Evolutionary conservation across 2,113 vertebrate genomes (phyloP).

Genomic region (Gallinago jamesoni): DNA sequence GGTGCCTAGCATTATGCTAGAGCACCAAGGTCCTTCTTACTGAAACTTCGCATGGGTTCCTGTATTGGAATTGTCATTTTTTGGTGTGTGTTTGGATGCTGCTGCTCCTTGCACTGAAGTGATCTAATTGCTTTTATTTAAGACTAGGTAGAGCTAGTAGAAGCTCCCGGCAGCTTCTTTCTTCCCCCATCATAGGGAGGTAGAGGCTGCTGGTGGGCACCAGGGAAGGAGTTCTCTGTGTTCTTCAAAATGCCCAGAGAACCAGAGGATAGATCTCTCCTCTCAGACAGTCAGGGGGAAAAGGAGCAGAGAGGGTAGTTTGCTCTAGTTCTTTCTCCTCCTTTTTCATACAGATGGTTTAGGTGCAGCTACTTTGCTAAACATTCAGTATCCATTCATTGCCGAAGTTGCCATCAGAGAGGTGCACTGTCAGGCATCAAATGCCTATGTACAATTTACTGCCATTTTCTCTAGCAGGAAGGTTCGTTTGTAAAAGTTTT

Average conservation of each 20-base stretch:
- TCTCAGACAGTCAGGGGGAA: not conserved
- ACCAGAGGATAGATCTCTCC: not conserved
- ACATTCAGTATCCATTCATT: not conserved
- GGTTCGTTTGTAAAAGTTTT: not conserved
- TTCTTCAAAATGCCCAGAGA: not conserved
- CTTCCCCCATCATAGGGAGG: not conserved
- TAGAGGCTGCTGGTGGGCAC: not conserved
- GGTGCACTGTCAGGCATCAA: not conserved
- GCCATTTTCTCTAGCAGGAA: not conserved
- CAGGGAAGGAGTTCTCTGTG: not conserved
- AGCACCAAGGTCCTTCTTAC: not conserved
- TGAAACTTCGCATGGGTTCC: not conserved
- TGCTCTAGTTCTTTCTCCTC: not conserved
- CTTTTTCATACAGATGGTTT: not conserved
- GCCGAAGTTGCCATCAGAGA: not conserved
- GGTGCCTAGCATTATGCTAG: not conserved
- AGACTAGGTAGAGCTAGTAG: not conserved
- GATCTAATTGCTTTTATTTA: not conserved
- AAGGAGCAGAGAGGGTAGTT: not conserved
- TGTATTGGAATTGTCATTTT: not conserved
- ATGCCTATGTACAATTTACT: not conserved
- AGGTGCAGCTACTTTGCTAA: not conserved
- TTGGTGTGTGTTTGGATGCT: not conserved
- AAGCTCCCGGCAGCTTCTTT: not conserved
- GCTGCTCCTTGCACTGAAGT: not conserved